Base-by-base conservation (phyloP, 2,888 invertebrate species). In the Drosophila cyrtoloma region DNA sequence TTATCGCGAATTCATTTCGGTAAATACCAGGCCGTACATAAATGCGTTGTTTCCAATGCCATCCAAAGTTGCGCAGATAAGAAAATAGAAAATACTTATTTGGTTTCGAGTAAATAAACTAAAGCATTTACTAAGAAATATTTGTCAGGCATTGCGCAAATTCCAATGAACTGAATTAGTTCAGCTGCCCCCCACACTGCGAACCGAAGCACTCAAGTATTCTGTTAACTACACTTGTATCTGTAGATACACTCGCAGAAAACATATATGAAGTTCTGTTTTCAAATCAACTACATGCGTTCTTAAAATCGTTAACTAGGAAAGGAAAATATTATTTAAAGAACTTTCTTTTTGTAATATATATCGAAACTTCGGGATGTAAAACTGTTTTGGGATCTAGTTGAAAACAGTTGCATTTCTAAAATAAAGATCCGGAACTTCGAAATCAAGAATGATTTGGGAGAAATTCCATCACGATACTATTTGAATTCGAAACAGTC, bases 1-100 rank as follows among this genome's bases (percentile, higher is more conserved):
- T 86, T 86, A 86, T 86, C 87, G 82, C 65, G 32, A 76, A 75
- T 75, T 87, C 83, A 77, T 78, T 85, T 76, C 37, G 72, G 67
- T 72, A 75, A 84, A 79, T 71, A 75, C 64, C 56, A 22, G 52
- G 32, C 51, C 35, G 16, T 14, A 19, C 3, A 22, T 32, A 65
- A 73, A 44, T 79, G 72, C 79, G 79, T 53, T 59, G 72, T 72
- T 42, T 35, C 50, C 72, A 71, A 50, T 50, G 58, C 26, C 58
- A 28, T 16, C n/a, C 51, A n/a, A 64, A 26, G 37, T 28, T 12
- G 7, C 64, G 61, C 47, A 64, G 77, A 63, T 64, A 61, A 57
- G 63, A 57, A 65, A 66, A 62, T 61, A 28, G 32, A 53, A 61
- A 71, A 71, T 71, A 65, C 57, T 61, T 73, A 65, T 47, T 64